A percentile compares a stretch with the other conserved stretches of the same genome.
Evolutionary conservation across 1,140 invertebrate species (phyloP).

Genomic region (Sycobia sp.): DNA sequence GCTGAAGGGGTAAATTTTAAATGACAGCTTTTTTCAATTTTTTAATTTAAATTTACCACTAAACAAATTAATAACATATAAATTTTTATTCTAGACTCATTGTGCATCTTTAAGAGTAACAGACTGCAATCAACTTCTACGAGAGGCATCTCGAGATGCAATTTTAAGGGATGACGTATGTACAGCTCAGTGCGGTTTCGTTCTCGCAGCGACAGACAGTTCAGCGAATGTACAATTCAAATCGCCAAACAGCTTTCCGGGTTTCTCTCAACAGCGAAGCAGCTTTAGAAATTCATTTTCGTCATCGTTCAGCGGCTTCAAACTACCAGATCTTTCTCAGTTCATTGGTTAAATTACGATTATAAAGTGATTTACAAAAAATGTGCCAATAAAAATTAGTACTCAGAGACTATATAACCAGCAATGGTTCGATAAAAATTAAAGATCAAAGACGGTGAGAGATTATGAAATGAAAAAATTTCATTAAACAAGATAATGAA

Average conservation of each 20-base stretch:
- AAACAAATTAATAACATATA: background rate
- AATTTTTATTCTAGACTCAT: slow-evolving; percentile 70
- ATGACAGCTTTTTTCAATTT: slow-evolving; percentile 1
- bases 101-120: slow-evolving; percentile 88
- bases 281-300: slow-evolving; percentile 49
- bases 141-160: slow-evolving; percentile 80
- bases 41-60: background rate
- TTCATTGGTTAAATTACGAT: slow-evolving; percentile 61
- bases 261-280: slow-evolving; percentile 47
- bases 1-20: slow-evolving; percentile 75
- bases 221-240: slow-evolving; percentile 49
- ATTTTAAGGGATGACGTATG: slow-evolving; percentile 87
- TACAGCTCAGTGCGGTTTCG: slow-evolving; percentile 82
- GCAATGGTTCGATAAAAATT: background rate
- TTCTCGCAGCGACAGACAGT: slow-evolving; percentile 57
- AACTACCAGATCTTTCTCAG: slow-evolving; percentile 69
- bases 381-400: slow-evolving; percentile 31
- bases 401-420: background rate
- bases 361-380: slow-evolving; percentile 3
- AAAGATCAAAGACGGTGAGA: background rate
- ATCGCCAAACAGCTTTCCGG: slow-evolving; percentile 44
- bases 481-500: background rate
- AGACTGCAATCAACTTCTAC: slow-evolving; percentile 80
- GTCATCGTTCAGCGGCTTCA: slow-evolving; percentile 61
- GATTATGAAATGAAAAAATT: background rate